phyloP scores from a whole-genome alignment of 2,888 invertebrate species.

The Andrena fulva region DNA sequence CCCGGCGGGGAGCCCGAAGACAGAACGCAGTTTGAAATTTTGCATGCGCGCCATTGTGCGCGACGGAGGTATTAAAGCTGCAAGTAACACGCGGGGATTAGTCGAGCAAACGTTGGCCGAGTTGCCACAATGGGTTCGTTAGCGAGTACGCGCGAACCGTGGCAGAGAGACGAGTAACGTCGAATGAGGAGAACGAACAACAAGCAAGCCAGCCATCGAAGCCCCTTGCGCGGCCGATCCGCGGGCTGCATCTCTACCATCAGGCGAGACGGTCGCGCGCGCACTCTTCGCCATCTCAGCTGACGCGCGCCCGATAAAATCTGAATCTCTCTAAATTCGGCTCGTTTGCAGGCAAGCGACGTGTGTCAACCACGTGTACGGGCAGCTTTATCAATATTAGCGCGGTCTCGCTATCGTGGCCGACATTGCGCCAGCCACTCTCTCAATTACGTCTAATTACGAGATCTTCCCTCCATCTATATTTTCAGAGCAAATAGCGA shows the following conservation, averaged over 20 bases:
- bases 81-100: slow-evolving; percentile 77
- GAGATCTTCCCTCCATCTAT: neutral
- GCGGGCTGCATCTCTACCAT: slow-evolving; percentile 59
- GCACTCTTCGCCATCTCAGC: slow-evolving; percentile 13
- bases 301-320: slow-evolving; percentile 31
- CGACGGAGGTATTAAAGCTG: slow-evolving; percentile 68
- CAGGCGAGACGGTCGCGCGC: slow-evolving; percentile 9
- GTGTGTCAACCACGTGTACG: neutral
- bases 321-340: slow-evolving; percentile 48
- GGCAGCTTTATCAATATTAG: slow-evolving; percentile 22
- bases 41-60: slow-evolving; percentile 55
- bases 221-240: slow-evolving; percentile 63
- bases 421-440: neutral
- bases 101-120: slow-evolving; percentile 78
- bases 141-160: slow-evolving; percentile 79
- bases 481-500: neutral
- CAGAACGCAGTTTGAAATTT: slow-evolving; percentile 63
- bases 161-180: slow-evolving; percentile 75
- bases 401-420: neutral
- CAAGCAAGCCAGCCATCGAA: slow-evolving; percentile 55
- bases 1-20: slow-evolving; percentile 43
- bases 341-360: slow-evolving; percentile 48
- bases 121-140: slow-evolving; percentile 82
- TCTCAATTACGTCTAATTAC: slow-evolving; percentile 28
- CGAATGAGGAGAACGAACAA: slow-evolving; percentile 74